These are phyloP conservation scores for Salvelinus sp. DNA, from an alignment of 2,113 vertebrate species.

Conservation along the genomic window DNA sequence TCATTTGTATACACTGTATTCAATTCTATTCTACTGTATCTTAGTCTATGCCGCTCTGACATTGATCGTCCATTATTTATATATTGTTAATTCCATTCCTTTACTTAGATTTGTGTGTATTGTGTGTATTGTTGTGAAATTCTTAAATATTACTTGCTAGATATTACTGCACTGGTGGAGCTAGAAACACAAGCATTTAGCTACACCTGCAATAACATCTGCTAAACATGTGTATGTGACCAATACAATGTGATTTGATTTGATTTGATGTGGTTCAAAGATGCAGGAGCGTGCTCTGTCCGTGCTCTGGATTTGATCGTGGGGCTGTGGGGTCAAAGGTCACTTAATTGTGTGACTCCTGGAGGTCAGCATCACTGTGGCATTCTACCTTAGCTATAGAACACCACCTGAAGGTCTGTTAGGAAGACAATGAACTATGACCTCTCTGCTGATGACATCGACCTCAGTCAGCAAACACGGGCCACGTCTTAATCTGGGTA, in stretches of 20 bases:
- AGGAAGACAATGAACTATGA: slow-evolving; percentile 67
- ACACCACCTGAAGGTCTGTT: slow-evolving; percentile 62
- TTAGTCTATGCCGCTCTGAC: no score
- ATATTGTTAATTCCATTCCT: no score
- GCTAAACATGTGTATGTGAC: background rate
- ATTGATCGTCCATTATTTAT: no score
- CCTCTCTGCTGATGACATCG: slow-evolving; percentile 56
- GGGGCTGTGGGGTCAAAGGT: slow-evolving; percentile 66
- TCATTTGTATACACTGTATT: no score
- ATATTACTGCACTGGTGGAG: no score
- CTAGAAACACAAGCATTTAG: no score
- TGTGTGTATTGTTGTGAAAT: no score
- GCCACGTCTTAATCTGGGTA: slow-evolving; percentile 49
- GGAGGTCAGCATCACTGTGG: slow-evolving; percentile 60
- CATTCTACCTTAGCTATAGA: slow-evolving; percentile 44
- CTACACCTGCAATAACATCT: slow-evolving; percentile 26
- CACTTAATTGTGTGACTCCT: slow-evolving; percentile 67
- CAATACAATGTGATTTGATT: slow-evolving; percentile 5
- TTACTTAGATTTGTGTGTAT: no score
- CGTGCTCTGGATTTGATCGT: slow-evolving; percentile 53
- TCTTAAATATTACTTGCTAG: no score
- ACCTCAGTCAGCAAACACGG: slow-evolving; percentile 40
- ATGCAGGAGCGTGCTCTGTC: slow-evolving; percentile 64
- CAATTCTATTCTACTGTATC: no score
- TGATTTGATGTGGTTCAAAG: slow-evolving; percentile 15